Percentiles rank a stretch among this genome's conserved stretches.
Evolutionary conservation across 2,113 vertebrate species (phyloP).

Genomic region (Sterrhoptilus dennistouni): DNA sequence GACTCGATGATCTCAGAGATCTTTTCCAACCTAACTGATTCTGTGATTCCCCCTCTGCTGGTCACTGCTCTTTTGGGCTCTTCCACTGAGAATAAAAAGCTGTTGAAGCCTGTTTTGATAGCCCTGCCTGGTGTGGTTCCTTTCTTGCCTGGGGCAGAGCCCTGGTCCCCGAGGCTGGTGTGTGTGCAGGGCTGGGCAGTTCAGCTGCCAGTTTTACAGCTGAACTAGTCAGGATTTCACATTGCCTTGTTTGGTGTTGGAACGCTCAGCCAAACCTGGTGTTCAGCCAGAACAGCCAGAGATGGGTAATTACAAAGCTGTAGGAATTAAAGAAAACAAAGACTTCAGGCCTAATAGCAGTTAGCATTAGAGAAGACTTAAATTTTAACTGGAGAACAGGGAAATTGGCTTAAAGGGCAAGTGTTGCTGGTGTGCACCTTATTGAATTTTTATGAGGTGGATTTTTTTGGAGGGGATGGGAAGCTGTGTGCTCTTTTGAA

Average conservation of each 20-base stretch:
- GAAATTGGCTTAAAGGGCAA: not conserved
- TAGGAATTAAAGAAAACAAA: not conserved
- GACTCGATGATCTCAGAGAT: fast-evolving
- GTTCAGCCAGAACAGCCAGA: not conserved
- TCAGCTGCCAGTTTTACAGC: not conserved
- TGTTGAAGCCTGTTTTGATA: fast-evolving
- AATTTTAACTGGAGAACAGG: not conserved
- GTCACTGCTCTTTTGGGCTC: not conserved
- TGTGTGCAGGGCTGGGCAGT: not conserved
- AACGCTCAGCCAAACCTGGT: not conserved
- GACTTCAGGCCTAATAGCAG: not conserved
- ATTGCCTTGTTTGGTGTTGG: not conserved
- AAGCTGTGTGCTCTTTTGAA: not conserved
- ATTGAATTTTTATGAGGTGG: not conserved
- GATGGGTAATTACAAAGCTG: not conserved
- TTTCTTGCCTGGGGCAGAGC: not conserved
- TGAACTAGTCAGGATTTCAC: not conserved
- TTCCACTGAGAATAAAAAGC: not conserved
- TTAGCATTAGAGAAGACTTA: not conserved
- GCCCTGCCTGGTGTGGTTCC: fast-evolving
- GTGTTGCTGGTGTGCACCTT: not conserved
- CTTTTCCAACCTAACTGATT: not conserved
- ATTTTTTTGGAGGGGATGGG: not conserved
- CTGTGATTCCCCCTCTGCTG: not conserved
- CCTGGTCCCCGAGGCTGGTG: fast-evolving